Conservation (phyloP, 2,888 invertebrate genomes). For the Xiphydria camelus region DNA sequence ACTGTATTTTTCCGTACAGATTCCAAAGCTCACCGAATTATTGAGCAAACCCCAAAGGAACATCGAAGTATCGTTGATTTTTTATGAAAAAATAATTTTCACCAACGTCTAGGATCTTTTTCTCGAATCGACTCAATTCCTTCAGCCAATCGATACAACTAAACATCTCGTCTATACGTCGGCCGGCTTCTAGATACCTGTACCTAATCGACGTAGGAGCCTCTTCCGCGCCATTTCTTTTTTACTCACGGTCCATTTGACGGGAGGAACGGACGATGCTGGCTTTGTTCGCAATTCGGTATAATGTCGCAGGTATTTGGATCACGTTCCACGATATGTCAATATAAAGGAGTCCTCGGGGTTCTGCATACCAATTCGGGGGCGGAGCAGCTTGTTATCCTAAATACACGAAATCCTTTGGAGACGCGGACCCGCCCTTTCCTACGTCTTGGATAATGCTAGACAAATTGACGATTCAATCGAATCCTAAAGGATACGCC, state of each 20-base stretch:
- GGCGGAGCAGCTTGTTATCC: conserved; percentile 57
- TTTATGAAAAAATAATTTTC: no score
- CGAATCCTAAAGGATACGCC: conserved; percentile 48
- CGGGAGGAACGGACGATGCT: conserved; percentile 11
- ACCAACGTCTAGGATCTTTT: no score
- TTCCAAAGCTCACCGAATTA: no score
- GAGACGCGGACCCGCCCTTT: conserved; percentile 37
- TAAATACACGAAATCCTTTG: conserved; percentile 58
- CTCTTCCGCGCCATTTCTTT: conserved; percentile 46
- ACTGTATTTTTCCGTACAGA: no score
- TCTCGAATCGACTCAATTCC: no score
- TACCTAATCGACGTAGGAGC: neutral
- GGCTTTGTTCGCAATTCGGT: conserved; percentile 52
- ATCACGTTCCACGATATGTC: conserved; percentile 58
- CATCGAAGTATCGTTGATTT: no score
- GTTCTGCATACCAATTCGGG: conserved; percentile 55
- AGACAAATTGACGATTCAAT: conserved; percentile 58
- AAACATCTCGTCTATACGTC: no score
- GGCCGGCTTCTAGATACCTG: no score
- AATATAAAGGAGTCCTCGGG: conserved; percentile 55
- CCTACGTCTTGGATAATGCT: conserved; percentile 52
- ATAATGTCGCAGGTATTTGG: conserved; percentile 58
- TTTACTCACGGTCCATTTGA: conserved; percentile 51
- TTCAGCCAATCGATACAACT: no score
- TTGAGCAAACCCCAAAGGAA: no score